A percentile compares a stretch with the other conserved stretches of the same genome.
Evolutionary conservation across 2,113 vertebrate genomes (phyloP).

Genomic region (Origma solitaria): DNA sequence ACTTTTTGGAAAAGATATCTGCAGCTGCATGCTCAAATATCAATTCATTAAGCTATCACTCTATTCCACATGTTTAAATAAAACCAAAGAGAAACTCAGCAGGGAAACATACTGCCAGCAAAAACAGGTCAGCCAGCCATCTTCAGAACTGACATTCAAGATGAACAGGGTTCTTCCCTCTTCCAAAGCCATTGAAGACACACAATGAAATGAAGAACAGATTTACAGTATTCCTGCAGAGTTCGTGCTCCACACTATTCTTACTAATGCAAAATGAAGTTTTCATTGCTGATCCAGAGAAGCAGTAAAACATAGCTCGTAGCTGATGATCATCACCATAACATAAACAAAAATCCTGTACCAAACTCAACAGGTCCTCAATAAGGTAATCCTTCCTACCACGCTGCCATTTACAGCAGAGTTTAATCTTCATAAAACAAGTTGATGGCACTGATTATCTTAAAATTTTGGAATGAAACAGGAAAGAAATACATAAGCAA

Average conservation of each 20-base stretch:
- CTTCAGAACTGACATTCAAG: not conserved
- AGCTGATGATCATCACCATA: accelerated
- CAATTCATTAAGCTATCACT: not conserved
- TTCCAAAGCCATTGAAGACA: not conserved
- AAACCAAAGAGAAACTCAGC: not conserved
- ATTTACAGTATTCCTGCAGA: not conserved
- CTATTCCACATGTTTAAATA: not conserved
- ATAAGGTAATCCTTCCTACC: not conserved
- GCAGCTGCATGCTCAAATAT: not conserved
- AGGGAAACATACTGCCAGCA: not conserved
- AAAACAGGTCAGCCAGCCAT: not conserved
- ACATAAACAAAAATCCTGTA: not conserved
- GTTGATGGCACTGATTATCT: not conserved
- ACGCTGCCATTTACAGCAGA: not conserved
- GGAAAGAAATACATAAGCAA: not conserved
- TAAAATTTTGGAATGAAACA: not conserved
- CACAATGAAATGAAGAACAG: not conserved
- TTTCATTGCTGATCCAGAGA: not conserved
- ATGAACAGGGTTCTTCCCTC: not conserved
- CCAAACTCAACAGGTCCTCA: not conserved
- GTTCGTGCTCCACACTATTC: not conserved
- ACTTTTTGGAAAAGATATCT: not conserved
- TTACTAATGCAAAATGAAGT: not conserved
- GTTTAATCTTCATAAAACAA: not conserved
- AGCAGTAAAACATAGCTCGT: not conserved